Base-by-base conservation (phyloP, 1,140 invertebrate genomes). In the Oppia nitens region DNA sequence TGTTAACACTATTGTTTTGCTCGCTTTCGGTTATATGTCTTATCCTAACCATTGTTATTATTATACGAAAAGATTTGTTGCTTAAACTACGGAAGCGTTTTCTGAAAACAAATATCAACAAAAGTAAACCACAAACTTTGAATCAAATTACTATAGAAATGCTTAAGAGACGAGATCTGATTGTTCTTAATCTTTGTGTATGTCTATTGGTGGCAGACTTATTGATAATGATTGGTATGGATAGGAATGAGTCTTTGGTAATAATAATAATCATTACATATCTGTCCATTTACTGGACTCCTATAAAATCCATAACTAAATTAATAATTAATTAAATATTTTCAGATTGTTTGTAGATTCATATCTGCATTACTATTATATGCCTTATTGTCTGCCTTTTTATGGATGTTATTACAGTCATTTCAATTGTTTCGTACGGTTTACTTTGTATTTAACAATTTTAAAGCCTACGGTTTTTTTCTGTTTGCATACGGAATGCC, bases 351-450 rank as follows among this genome's bases (percentile, higher is more conserved):
- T 24, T 75, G 74, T 63, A 67, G 68, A 11, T 58, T 71, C 6
- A 68, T 75, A 4, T 73, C 74, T 55, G 70, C 68, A 0, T 29
- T 71, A 1, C 66, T 74, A 6, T 72, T 75, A 58, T 75, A 68
- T 64, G 64, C 70, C 27, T 70, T 75, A 60, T 63, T 75, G 27
- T 63, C 67, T 21, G 62, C 71, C 0, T 75, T 75, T 61, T 66
- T 66, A 29, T 75, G 74, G 74, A 75, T 74, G 73, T 69, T 72
- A 56, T 62, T 75, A 32, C 73, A 75, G 66, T 73, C 73, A 6
- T 67, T 73, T 17, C 72, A 73, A 60, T 64, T 75, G 6, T 75
- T 75, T 60, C 66, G 72, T 53, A 74, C 75, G 74, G 62, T 75
- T n/a, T 68, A 75, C 25, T 67, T 73, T 53, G 73, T 75, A 25